Evolutionary conservation across 1,140 invertebrate genomes (phyloP), one percentile per base, ranked within the genome.

Genomic region (Bombus terrestris): DNA sequence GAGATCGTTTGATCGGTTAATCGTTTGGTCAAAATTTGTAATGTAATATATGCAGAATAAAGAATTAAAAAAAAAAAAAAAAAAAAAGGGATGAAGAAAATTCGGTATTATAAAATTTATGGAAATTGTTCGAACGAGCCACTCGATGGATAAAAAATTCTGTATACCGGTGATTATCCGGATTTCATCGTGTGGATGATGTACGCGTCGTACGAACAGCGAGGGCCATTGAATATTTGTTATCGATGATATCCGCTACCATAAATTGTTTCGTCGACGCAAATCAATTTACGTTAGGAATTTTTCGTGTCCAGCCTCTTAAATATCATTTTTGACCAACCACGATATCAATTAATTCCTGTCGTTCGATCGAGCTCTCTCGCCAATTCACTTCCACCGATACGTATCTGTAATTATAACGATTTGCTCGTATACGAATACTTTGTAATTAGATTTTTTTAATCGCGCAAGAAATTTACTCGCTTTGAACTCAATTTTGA

Each of bases 211-310:
- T 25, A 15, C 2, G 22, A 5, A 6, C 6, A 15, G 18, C 10
- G 37, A 83, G 53, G 32, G 10, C n/a, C 35, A 69, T 53, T 59
- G 57, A 69, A 77, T 69, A 77, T 83, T 83, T 77, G 73, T 69
- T 37, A 32, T 41, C 15, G 62, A 68, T 69, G 32, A 57, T 35
- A 76, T 68, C 25, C 28, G 72, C 43, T 32, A 2, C 15, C 18
- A 41, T 66, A 69, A 77, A 62, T 62, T 41, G n/a, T 57, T 83
- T 57, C 73, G 35, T 77, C 37, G 41, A 69, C 37, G 22, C 12
- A 76, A 69, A 77, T 77, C 73, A 57, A 83, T 77, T 83, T 83
- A 32, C 10, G 62, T 76, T 76, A 15, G 39, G 35, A 76, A 35
- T 57, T 28, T 73, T 82, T 43, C 53, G 53, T 32, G 39, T 0